Evolutionary conservation across 2,113 vertebrate species (phyloP).

Genomic region (Chaenocephalus aceratus): DNA sequence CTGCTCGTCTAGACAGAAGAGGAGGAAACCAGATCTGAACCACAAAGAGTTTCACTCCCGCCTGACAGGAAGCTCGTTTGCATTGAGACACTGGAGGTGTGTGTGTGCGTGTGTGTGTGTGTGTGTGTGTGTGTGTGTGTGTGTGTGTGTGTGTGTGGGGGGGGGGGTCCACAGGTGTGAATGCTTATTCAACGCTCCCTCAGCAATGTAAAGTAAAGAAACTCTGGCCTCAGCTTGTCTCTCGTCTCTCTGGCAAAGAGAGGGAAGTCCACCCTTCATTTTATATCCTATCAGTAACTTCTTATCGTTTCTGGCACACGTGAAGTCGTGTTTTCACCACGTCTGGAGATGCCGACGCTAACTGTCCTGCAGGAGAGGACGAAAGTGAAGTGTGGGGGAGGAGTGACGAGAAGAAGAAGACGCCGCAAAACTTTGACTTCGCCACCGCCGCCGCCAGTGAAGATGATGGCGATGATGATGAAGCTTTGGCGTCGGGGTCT

Average conservation of each 20-base stretch:
- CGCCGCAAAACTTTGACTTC: constrained; percentile 12
- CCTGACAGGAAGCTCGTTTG: constrained; percentile 58
- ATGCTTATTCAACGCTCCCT: constrained; percentile 8
- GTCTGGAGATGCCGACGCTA: constrained; percentile 61
- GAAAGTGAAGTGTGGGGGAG: constrained; percentile 6
- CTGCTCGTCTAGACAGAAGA: constrained; percentile 45
- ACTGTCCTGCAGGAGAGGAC: constrained; percentile 68
- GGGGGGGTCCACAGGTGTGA: constrained; percentile 7
- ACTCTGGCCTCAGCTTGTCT: too few species aligned
- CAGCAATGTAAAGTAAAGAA: too few species aligned
- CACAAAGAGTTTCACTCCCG: constrained; percentile 53
- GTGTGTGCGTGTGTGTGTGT: too few species aligned
- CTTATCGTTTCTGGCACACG: constrained; percentile 89
- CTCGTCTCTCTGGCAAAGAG: not conserved
- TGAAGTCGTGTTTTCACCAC: constrained; percentile 85
- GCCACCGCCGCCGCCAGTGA: constrained; percentile 3
- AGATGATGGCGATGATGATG: not conserved
- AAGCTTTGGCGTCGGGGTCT: not conserved
- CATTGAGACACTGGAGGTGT: constrained; percentile 13
- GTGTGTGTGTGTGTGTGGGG: too few species aligned
- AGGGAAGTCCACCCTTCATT: not conserved
- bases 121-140: too few species aligned
- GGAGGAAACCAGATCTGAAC: constrained; percentile 41
- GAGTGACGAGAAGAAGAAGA: not conserved
- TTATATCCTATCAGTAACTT: not conserved